Base-by-base conservation (phyloP, 2,888 invertebrate species). In the Phania funesta region DNA sequence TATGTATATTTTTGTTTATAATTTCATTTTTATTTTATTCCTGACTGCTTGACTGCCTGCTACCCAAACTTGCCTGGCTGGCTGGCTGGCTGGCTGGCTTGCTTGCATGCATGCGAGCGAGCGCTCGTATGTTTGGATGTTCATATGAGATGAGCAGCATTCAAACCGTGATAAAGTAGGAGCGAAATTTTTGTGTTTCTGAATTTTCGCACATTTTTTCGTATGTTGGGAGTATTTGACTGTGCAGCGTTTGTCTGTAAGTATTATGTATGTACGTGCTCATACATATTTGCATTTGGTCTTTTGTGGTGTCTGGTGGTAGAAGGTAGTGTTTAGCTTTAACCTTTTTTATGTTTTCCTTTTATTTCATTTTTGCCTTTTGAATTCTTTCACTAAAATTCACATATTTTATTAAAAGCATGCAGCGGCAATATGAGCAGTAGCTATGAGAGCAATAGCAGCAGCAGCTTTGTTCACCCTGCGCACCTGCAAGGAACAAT, bases 151-250 rank as follows among this genome's bases (percentile, higher is more conserved):
- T 77, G 77, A 82, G 77, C 77, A 82, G 77, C 77, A 78, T 78
- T 71, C 56, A 78, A 78, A 64, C 81, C 77, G 56, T 82, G 81
- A 82, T 82, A 77, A 82, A 82, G 81, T 82, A 82, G 81, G 81
- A 82, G 81, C 81, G 81, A 77, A 77, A 82, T 82, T 77, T 77
- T 68, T 82, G 67, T 67, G 81, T 74, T 81, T 82, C 68, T 82
- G 67, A 77, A 77, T 82, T 82, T 82, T 82, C 81, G 77, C 81
- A 82, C 77, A 82, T 82, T 82, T 82, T 80, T 77, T 77, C 65
- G 76, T 71, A 54, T 68, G 50, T 68, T 76, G 70, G 44, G 9
- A 67, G 76, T 71, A 71, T 81, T 76, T 81, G 71, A 52, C 71
- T 62, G 46, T 71, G 54, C 52, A 54, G 58, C 65, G 65, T 44